These are phyloP conservation scores for Orchestes rusci DNA, from an alignment of 2,888 invertebrate species.

Conservation along the genomic window DNA sequence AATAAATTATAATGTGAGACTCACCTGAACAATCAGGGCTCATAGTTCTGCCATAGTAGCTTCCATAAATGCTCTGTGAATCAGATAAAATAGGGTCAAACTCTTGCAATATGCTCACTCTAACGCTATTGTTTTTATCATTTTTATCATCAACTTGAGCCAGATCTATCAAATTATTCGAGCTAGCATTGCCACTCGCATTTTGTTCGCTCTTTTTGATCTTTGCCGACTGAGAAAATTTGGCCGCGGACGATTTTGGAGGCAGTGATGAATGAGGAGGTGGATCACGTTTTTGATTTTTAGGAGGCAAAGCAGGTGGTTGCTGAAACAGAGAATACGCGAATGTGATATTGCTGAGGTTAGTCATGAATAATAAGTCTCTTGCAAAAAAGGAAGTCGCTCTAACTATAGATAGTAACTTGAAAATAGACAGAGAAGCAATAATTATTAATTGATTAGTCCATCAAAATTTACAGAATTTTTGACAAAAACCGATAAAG, in stretches of 20 bases:
- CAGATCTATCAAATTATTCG: slow-evolving; percentile 51
- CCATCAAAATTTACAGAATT: too few relatives aligned
- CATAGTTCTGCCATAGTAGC: slow-evolving; percentile 33
- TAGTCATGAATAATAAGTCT: too few relatives aligned
- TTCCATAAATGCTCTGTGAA: slow-evolving; percentile 42
- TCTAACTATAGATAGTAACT: too few relatives aligned
- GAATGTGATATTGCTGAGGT: too few relatives aligned
- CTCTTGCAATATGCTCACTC: slow-evolving; percentile 72
- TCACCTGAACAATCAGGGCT: slow-evolving; percentile 49
- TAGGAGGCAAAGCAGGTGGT: slow-evolving; percentile 40
- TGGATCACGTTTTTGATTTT: slow-evolving; percentile 37
- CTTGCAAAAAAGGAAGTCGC: too few relatives aligned
- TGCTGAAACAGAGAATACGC: slow-evolving; percentile 26
- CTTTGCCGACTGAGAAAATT: slow-evolving; percentile 15
- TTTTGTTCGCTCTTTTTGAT: slow-evolving; percentile 8
- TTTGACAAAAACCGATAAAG: too few relatives aligned
- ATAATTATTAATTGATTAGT: too few relatives aligned
- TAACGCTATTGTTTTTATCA: slow-evolving; percentile 48
- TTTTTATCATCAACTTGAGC: slow-evolving; percentile 47
- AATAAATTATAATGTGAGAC: too few relatives aligned
- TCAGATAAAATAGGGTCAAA: slow-evolving; percentile 75
- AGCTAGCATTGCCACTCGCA: slow-evolving; percentile 2
- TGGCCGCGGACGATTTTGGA: slow-evolving; percentile 23
- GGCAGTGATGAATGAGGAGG: slow-evolving; percentile 32
- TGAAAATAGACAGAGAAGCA: too few relatives aligned